Evolutionary conservation across 2,113 vertebrate genomes (phyloP).

Genomic region (Hystrix brachyura): DNA sequence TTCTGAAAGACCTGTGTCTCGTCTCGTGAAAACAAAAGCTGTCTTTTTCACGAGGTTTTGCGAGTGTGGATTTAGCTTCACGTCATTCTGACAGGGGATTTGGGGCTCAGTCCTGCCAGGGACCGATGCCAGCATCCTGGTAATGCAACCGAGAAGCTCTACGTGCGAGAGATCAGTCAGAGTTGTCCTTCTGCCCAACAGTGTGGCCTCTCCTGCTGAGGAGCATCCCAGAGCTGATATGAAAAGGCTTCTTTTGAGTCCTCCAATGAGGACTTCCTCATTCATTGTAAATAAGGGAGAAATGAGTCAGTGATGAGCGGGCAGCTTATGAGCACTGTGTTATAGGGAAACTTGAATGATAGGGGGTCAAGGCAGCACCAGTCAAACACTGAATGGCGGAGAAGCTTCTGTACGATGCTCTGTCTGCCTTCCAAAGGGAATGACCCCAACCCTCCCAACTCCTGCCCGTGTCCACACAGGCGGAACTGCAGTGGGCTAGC

Average conservation of each 20-base stretch:
- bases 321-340: not conserved
- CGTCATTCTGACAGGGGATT: not conserved
- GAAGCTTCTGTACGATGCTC: not conserved
- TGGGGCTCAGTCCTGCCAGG: not conserved
- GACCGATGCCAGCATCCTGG: not conserved
- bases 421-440: not conserved
- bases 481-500: too few relatives aligned
- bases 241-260: not conserved
- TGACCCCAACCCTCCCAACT: not conserved
- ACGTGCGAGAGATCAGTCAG: not conserved
- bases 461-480: not conserved
- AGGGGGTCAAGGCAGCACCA: not conserved
- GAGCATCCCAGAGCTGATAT: not conserved
- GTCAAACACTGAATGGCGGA: not conserved
- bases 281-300: not conserved
- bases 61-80: not conserved
- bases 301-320: not conserved
- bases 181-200: not conserved
- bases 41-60: not conserved
- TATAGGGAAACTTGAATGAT: not conserved
- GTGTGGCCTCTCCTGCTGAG: not conserved
- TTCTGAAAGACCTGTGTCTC: not conserved
- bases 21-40: not conserved
- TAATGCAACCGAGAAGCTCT: not conserved
- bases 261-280: not conserved